Evolutionary conservation across 2,113 vertebrate genomes (phyloP).

Genomic region (Laticauda laticaudata): DNA sequence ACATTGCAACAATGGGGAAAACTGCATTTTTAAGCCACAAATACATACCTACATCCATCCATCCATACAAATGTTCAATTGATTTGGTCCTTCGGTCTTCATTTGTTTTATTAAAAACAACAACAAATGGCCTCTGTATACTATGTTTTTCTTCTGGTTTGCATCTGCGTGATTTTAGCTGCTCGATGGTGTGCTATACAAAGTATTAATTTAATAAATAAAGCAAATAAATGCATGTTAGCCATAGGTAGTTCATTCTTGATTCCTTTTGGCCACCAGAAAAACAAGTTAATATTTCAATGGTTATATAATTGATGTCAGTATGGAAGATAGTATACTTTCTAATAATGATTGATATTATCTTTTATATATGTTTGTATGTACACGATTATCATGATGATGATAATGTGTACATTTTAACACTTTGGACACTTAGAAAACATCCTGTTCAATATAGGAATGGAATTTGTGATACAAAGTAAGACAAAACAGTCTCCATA

Average conservation of each 20-base stretch:
- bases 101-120: too few species aligned
- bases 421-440: too few species aligned
- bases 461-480: too few species aligned
- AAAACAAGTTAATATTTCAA: too few species aligned
- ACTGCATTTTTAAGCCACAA: background rate
- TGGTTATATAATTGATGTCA: too few species aligned
- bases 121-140: background rate
- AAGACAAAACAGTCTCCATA: background rate
- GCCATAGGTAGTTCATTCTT: background rate
- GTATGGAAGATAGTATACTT: too few species aligned
- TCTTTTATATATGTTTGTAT: too few species aligned
- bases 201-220: background rate
- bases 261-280: background rate
- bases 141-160: background rate
- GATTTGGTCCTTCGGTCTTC: background rate
- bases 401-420: too few species aligned
- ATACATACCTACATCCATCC: background rate
- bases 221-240: background rate
- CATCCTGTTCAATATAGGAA: too few species aligned
- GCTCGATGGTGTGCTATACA: accelerated
- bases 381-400: too few species aligned
- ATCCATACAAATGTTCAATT: background rate
- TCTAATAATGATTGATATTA: too few species aligned
- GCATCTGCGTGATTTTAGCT: background rate
- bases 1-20: background rate